Percentiles rank a stretch among this genome's conserved stretches.
Conservation (phyloP, 2,113 vertebrate species). For the Chaenogobius annularis region DNA sequence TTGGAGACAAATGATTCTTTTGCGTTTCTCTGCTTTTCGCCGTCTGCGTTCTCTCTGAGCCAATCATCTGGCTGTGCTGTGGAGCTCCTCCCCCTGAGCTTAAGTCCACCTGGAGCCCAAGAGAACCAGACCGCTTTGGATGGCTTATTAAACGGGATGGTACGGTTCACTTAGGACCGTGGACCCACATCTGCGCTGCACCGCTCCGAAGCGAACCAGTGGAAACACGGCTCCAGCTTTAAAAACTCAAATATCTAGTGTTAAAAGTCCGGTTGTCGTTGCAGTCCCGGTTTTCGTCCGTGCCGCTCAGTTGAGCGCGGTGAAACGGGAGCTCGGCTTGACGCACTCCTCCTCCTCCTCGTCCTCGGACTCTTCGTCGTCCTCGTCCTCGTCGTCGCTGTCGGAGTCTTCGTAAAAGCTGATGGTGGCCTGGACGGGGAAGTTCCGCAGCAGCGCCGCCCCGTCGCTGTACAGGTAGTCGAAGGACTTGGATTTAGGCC, state of each 20-base stretch:
- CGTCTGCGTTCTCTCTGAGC: no score
- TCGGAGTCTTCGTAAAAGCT: constrained; percentile 83
- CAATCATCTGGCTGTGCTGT: no score
- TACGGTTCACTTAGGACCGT: no score
- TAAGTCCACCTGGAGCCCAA: no score
- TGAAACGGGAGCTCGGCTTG: constrained; percentile 45
- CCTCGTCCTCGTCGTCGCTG: constrained; percentile 63
- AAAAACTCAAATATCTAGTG: neutral
- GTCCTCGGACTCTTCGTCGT: constrained; percentile 38
- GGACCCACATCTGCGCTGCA: no score
- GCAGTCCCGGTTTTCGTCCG: neutral
- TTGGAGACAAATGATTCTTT: no score
- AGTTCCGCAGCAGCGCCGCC: constrained; percentile 79
- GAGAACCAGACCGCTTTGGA: no score
- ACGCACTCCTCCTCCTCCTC: constrained; percentile 34
- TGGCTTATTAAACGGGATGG: no score
- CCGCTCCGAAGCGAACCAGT: no score
- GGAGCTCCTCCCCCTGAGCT: no score
- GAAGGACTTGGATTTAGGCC: constrained; percentile 82
- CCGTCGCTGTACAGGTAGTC: constrained; percentile 84
- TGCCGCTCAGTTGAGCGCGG: constrained; percentile 48
- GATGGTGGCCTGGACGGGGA: constrained; percentile 86
- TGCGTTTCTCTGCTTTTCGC: no score
- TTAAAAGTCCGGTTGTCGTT: neutral
- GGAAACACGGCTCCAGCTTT: no score